Evolutionary conservation across 2,797 vertebrate species (phyloP), one percentile per base, ranked within the genome.

Genomic region (Alauda arvensis): DNA sequence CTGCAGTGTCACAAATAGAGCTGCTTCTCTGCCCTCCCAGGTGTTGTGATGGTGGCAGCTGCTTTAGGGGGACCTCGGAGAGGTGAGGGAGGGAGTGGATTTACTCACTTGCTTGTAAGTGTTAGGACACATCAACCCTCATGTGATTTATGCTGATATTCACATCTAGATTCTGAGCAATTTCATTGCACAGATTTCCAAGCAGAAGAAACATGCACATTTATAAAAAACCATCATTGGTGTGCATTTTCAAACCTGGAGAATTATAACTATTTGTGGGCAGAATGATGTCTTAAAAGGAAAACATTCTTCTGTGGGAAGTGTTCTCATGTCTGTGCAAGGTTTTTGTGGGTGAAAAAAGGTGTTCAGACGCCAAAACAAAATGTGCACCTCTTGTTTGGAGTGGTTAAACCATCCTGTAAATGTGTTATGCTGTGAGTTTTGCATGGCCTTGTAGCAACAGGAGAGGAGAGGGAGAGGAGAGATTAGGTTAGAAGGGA

Each of bases 11-110:
- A 87, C 85, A 93, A 89, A 31, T 19, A 75, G 48, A 96, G 81
- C 45, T 57, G 71, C 91, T 94, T 94, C 91, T 95, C 93, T 95
- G 83, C 66, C 85, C 53, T 82, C 90, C 80, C 94, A 95, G 94
- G 91, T 90, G 92, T 83, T 93, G 83, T 83, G 94, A 77, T 91
- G 84, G 84, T 95, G 93, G 92, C 89, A 93, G 90, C 87, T 91
- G 55, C 76, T 92, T 93, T 63, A 80, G 77, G 49, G 76, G 37
- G 33, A 74, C 46, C 42, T 29, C 28, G 91, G 90, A 92, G 87
- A 94, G 67, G 55, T 67, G 67, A 91, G 66, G 45, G 71, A 89
- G 18, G 16, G 34, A 93, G n/a, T 37, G 56, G 76, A 56, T 62
- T 52, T 56, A 10, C 37, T 39, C 65, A 49, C 66, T 80, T 80